phyloP scores from a whole-genome alignment of 2,797 vertebrate genomes.

The Phataginus tetradactyla region DNA sequence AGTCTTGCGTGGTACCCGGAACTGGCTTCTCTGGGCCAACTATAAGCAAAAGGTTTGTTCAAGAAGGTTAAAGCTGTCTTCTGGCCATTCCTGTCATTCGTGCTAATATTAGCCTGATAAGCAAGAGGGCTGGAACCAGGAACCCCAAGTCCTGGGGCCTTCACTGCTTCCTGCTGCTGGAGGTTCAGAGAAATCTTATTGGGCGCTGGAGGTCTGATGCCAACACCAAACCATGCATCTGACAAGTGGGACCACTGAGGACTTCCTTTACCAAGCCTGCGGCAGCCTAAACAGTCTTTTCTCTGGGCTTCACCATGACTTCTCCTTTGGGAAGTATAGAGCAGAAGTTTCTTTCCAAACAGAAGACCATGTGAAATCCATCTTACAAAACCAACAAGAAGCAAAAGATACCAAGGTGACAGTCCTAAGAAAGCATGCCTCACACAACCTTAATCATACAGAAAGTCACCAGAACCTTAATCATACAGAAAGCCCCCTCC shows the following conservation, averaged over 20 bases:
- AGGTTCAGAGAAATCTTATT: not conserved
- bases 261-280: not conserved
- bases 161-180: not conserved
- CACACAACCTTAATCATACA: not conserved
- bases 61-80: slow-evolving; percentile 15
- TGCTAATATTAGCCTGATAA: not conserved
- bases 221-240: not conserved
- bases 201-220: rapidly evolving
- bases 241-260: not conserved
- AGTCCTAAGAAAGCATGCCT: not conserved
- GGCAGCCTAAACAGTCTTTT: not conserved
- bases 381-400: not conserved
- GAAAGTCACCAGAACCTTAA: not conserved
- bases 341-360: not conserved
- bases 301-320: not conserved
- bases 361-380: not conserved
- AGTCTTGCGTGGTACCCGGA: not conserved
- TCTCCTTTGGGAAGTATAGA: not conserved
- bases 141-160: not conserved
- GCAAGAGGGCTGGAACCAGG: not conserved
- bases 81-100: not conserved
- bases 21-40: slow-evolving; percentile 2
- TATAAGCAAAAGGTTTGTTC: not conserved
- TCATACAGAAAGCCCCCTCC: not conserved
- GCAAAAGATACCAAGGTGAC: not conserved